Percentiles rank a stretch among this genome's conserved stretches.
Conservation (phyloP, 2,888 invertebrate genomes). For the Tenthredo scrophulariae region DNA sequence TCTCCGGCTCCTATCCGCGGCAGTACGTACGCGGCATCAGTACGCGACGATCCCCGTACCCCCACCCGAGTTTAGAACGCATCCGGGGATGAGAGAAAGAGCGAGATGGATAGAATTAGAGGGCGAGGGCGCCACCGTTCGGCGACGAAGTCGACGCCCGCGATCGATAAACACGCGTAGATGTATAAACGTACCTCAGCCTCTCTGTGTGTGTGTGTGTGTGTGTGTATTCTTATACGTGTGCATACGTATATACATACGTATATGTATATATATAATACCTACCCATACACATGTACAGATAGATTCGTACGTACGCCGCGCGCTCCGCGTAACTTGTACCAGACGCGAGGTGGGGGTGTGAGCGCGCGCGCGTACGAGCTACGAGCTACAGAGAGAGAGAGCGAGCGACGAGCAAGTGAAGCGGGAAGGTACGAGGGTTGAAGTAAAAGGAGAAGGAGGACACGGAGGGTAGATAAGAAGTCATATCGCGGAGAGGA, state of each 20-base stretch:
- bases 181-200: neutral
- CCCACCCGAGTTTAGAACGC: neutral
- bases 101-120: slow-evolving; percentile 1
- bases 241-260: neutral
- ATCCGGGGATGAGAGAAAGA: slow-evolving; percentile 36
- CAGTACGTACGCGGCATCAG: slow-evolving; percentile 59
- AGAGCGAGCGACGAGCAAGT: slow-evolving; percentile 5
- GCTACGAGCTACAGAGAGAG: slow-evolving; percentile 34
- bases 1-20: slow-evolving; percentile 57
- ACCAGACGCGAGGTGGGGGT: slow-evolving; percentile 53
- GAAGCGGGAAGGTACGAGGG: slow-evolving; percentile 48
- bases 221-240: neutral
- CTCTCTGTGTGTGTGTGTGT: neutral
- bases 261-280: neutral
- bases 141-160: slow-evolving; percentile 72
- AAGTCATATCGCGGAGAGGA: slow-evolving; percentile 27
- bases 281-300: neutral
- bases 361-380: slow-evolving; percentile 40
- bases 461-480: slow-evolving; percentile 43
- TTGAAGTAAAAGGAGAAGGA: slow-evolving; percentile 16
- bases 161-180: slow-evolving; percentile 74
- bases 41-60: slow-evolving; percentile 40
- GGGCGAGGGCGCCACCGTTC: slow-evolving; percentile 74
- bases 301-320: slow-evolving; percentile 21
- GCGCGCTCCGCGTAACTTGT: slow-evolving; percentile 63